Conservation (phyloP, 2,888 invertebrate genomes). For the Eupithecia vulgata region DNA sequence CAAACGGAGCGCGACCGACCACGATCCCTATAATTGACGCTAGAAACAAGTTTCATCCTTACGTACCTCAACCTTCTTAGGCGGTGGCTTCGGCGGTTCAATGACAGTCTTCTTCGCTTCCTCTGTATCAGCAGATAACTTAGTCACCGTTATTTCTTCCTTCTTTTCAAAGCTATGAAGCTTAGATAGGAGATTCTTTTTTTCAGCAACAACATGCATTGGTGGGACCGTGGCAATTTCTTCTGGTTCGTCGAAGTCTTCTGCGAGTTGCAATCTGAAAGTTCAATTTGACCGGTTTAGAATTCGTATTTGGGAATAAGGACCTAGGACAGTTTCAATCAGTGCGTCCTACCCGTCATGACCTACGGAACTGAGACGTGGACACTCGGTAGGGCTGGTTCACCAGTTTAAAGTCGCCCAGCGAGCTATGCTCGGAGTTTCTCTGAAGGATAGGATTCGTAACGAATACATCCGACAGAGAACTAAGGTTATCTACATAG, state of each 20-base stretch:
- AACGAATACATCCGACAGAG: too few species aligned
- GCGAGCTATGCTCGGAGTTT: too few species aligned
- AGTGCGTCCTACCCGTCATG: too few species aligned
- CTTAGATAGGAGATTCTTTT: conserved; percentile 70
- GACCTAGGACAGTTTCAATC: too few species aligned
- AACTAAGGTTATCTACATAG: too few species aligned
- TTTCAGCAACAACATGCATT: conserved; percentile 74
- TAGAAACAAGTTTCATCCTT: background rate
- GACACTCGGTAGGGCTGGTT: too few species aligned
- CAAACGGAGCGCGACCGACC: too few species aligned
- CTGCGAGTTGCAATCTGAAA: conserved; percentile 64
- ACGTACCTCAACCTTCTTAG: conserved; percentile 69
- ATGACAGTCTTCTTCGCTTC: conserved; percentile 41
- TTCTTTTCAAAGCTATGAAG: conserved; percentile 72
- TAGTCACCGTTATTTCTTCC: conserved; percentile 51
- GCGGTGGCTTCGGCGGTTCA: conserved; percentile 56
- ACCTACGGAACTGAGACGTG: too few species aligned
- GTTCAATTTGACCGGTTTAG: background rate
- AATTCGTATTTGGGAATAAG: background rate
- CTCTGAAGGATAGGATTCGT: too few species aligned
- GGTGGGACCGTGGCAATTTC: conserved; percentile 64
- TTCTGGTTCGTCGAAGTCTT: conserved; percentile 63
- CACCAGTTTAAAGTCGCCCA: too few species aligned
- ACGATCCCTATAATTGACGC: too few species aligned
- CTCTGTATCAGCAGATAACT: conserved; percentile 20